Evolutionary conservation across 1,140 invertebrate genomes (phyloP).

Genomic region (Bombus sylvicola): DNA sequence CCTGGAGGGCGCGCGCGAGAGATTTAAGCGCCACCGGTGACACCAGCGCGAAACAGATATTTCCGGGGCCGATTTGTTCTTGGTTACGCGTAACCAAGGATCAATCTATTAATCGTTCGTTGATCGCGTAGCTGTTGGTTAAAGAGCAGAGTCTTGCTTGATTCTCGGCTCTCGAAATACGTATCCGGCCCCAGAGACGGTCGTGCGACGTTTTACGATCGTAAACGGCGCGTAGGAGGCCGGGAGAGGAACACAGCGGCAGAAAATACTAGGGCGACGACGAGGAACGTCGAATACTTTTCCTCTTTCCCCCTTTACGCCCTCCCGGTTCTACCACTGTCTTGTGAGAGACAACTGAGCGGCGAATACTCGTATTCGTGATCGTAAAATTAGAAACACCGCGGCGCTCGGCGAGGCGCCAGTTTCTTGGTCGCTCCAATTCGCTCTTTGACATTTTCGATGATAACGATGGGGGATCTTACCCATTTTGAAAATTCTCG

Average conservation of each 20-base stretch:
- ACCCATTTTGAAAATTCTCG: neutral
- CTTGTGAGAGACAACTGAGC: slow-evolving; percentile 3
- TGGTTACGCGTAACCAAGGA: slow-evolving; percentile 47
- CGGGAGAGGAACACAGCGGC: slow-evolving; percentile 23
- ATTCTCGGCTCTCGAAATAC: slow-evolving; percentile 49
- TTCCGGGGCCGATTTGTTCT: slow-evolving; percentile 29
- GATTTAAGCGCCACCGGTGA: slow-evolving; percentile 34
- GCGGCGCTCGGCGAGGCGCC: slow-evolving; percentile 51
- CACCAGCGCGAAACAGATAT: slow-evolving; percentile 20
- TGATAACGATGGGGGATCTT: slow-evolving; percentile 25
- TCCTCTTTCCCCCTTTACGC: neutral
- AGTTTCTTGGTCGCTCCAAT: slow-evolving; percentile 50
- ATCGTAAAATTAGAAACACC: slow-evolving; percentile 57
- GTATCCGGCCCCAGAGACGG: slow-evolving; percentile 38
- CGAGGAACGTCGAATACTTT: slow-evolving; percentile 49
- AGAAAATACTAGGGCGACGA: slow-evolving; percentile 54
- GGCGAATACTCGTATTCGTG: slow-evolving; percentile 20
- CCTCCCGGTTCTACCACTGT: neutral
- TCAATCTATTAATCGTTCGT: slow-evolving; percentile 55
- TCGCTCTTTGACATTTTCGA: slow-evolving; percentile 55
- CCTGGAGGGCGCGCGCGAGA: neutral
- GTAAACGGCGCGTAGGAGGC: slow-evolving; percentile 42
- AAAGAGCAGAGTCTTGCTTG: neutral
- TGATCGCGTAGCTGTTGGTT: slow-evolving; percentile 33
- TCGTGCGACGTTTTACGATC: slow-evolving; percentile 48